These are phyloP conservation scores for Mallotus villosus DNA, from an alignment of 2,797 vertebrate species.

Conservation along the genomic window DNA sequence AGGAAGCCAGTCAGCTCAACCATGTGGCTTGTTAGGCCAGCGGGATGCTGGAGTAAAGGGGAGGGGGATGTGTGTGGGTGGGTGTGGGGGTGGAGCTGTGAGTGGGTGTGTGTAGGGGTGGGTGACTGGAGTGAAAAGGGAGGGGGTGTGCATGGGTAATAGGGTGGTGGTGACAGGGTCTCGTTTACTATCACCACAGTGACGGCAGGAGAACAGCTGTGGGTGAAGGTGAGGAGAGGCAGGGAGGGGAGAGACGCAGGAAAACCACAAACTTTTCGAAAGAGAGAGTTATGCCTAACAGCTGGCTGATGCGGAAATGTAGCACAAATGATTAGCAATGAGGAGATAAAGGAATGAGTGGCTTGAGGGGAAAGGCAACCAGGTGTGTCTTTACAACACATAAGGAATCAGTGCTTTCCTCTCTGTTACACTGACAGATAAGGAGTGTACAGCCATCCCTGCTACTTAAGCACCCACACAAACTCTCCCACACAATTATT, in stretches of 20 bases:
- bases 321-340: background rate
- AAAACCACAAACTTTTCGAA: background rate
- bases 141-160: conserved; percentile 12
- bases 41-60: conserved; percentile 9
- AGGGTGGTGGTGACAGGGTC: too few species aligned
- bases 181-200: too few species aligned
- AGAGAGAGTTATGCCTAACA: conserved; percentile 18
- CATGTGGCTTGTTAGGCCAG: conserved; percentile 38
- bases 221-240: too few species aligned
- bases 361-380: conserved; percentile 19
- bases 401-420: background rate
- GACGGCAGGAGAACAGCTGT: too few species aligned
- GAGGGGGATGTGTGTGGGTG: background rate
- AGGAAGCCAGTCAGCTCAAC: conserved; percentile 43
- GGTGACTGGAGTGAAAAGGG: background rate
- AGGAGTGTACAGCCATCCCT: background rate
- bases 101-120: background rate
- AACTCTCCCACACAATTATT: background rate
- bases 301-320: background rate
- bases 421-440: background rate
- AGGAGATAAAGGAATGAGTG: background rate
- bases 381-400: background rate
- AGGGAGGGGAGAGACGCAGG: too few species aligned
- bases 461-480: background rate
- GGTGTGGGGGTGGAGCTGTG: background rate